Evolutionary conservation across 2,888 invertebrate species (phyloP).

Genomic region (Drosophila fungiperda): DNA sequence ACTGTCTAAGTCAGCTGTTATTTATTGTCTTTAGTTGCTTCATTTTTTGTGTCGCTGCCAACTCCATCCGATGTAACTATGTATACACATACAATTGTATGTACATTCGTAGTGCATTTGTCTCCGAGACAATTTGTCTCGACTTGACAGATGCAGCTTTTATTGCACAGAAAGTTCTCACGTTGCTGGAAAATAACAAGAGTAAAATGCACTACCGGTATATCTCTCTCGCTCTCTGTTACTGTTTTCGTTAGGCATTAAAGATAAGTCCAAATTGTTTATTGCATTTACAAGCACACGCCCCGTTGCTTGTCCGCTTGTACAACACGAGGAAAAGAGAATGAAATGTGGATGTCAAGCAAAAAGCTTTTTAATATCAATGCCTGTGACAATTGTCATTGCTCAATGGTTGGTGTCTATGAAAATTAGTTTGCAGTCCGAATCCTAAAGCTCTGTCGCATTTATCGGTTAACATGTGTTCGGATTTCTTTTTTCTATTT

Average conservation of each 20-base stretch:
- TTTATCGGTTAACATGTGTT: neutral
- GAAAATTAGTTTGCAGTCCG: neutral
- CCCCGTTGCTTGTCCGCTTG: neutral
- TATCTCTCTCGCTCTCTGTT: neutral
- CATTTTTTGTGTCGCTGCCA: neutral
- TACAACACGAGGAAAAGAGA: neutral
- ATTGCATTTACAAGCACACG: conserved; percentile 7
- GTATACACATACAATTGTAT: neutral
- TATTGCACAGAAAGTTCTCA: conserved; percentile 56
- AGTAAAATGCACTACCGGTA: conserved; percentile 31
- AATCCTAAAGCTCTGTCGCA: neutral
- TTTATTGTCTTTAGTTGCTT: conserved; percentile 21
- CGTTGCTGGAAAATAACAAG: conserved; percentile 12
- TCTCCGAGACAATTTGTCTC: conserved; percentile 43
- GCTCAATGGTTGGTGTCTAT: neutral
- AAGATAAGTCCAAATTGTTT: neutral
- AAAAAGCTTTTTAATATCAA: neutral
- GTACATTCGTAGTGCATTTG: neutral
- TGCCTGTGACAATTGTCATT: neutral
- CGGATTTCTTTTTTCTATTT: neutral
- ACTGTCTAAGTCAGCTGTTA: neutral
- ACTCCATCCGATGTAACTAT: conserved; percentile 34
- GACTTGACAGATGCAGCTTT: conserved; percentile 43
- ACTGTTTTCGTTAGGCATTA: neutral
- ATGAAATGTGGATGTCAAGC: neutral